Conservation (phyloP, 2,888 invertebrate genomes). For the Pimpla rufipes region DNA sequence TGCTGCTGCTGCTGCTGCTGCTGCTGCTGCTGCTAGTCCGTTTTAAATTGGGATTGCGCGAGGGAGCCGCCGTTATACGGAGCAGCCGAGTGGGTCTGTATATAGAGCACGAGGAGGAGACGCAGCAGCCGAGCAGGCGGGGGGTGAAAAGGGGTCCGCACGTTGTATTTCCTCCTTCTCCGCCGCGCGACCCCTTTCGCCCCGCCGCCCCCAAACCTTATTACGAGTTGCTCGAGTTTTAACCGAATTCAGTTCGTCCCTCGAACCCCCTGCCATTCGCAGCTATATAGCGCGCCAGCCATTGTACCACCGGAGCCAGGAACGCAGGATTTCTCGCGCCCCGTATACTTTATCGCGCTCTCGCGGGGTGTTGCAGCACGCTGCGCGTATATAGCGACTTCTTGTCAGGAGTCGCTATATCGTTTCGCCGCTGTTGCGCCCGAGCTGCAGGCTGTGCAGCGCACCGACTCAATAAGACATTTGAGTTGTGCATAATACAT, state of each 20-base stretch:
- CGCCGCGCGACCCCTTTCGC: conserved; percentile 10
- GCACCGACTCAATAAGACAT: conserved; percentile 21
- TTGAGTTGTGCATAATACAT: conserved; percentile 42
- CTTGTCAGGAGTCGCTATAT: conserved; percentile 4
- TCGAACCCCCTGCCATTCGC: conserved; percentile 18
- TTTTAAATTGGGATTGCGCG: conserved; percentile 60
- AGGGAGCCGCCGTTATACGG: conserved; percentile 44
- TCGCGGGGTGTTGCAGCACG: conserved; percentile 11
- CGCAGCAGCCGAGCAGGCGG: conserved; percentile 5
- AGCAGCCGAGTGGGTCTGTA: conserved; percentile 15
- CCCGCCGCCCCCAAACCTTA: conserved; percentile 55
- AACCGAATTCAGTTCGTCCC: conserved; percentile 66
- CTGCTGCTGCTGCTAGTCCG: conserved; percentile 27
- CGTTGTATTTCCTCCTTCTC: conserved; percentile 37
- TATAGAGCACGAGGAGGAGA: conserved; percentile 8
- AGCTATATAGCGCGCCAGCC: conserved; percentile 11
- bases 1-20: conserved; percentile 7
- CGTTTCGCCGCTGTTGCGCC: conserved; percentile 7
- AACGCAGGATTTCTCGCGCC: conserved; percentile 38
- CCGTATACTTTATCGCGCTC: conserved; percentile 28
- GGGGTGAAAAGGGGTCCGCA: conserved; percentile 22
- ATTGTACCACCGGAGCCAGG: not conserved
- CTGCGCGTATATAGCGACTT: too few relatives aligned
- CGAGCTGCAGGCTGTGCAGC: not conserved
- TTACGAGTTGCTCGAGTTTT: conserved; percentile 67